A percentile compares a stretch with the other conserved stretches of the same genome.
Conservation (phyloP, 2,888 invertebrate genomes). For the Drosophila diplacantha region DNA sequence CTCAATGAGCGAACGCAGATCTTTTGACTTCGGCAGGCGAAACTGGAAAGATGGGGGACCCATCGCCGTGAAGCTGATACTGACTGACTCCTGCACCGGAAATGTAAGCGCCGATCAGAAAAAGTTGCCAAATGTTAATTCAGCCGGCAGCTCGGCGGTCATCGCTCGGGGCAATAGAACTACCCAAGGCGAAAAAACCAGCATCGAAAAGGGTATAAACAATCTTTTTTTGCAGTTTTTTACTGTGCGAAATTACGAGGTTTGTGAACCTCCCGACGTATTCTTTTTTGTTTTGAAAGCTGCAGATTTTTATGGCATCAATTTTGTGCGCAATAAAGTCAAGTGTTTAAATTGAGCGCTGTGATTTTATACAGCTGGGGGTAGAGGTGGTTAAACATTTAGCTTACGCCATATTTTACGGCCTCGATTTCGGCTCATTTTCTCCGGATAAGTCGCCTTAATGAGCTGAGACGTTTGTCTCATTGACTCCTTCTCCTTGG, state of each 20-base stretch:
- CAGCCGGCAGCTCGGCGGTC: conserved; percentile 38
- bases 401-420: conserved; percentile 41
- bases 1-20: conserved; percentile 32
- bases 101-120: conserved; percentile 58
- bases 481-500: conserved; percentile 37
- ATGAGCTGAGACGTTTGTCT: conserved; percentile 55
- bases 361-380: conserved; percentile 37
- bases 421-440: conserved; percentile 10
- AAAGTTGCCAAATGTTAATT: conserved; percentile 65
- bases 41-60: conserved; percentile 39
- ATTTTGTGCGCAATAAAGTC: conserved; percentile 52
- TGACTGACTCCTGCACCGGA: conserved; percentile 55
- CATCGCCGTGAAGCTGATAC: conserved; percentile 54
- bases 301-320: conserved; percentile 50
- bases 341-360: conserved; percentile 46
- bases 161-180: conserved; percentile 52
- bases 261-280: conserved; percentile 37
- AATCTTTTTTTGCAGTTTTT: conserved; percentile 8
- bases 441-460: conserved; percentile 36
- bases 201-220: conserved; percentile 26
- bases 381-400: conserved; percentile 55
- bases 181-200: conserved; percentile 23
- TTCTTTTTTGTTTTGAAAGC: conserved; percentile 2
- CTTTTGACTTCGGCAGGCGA: conserved; percentile 44
- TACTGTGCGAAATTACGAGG: conserved; percentile 52